These are phyloP conservation scores for Ochlodes sylvanus DNA, from an alignment of 2,888 invertebrate species.

Conservation along the genomic window DNA sequence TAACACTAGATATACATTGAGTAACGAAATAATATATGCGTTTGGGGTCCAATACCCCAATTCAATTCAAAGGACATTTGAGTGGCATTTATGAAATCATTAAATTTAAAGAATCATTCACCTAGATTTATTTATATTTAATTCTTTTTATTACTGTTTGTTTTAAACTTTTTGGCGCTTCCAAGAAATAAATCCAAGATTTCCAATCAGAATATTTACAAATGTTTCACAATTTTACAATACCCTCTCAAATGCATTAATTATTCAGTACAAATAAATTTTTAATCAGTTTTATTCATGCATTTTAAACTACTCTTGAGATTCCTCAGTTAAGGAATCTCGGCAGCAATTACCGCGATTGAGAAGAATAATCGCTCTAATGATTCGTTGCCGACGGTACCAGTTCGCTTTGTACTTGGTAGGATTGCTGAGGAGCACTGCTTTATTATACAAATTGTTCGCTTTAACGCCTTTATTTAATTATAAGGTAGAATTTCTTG, in stretches of 20 bases:
- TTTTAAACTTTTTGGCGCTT: too few relatives aligned
- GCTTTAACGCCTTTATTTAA: conserved; percentile 5
- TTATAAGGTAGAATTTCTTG: not conserved
- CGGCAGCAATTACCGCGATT: conserved; percentile 29
- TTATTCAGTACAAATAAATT: not conserved
- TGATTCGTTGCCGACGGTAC: conserved; percentile 19
- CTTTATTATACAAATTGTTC: conserved; percentile 8
- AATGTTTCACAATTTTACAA: too few relatives aligned
- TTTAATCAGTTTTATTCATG: not conserved
- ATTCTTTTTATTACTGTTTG: too few relatives aligned
- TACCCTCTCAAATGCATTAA: not conserved
- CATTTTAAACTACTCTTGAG: conserved; percentile 15
- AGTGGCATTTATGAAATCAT: too few relatives aligned
- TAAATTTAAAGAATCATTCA: too few relatives aligned
- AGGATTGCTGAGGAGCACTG: conserved; percentile 5
- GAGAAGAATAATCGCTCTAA: conserved; percentile 32
- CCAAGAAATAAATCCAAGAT: too few relatives aligned
- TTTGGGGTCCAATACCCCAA: too few relatives aligned
- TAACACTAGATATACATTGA: too few relatives aligned
- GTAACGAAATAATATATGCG: too few relatives aligned
- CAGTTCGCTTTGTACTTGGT: conserved; percentile 7
- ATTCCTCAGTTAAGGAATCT: conserved; percentile 14
- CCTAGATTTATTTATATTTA: too few relatives aligned
- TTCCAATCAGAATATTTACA: too few relatives aligned
- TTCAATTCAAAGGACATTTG: too few relatives aligned